Evolutionary conservation across 2,888 invertebrate genomes (phyloP).

Genomic region (Plebejus melissa): DNA sequence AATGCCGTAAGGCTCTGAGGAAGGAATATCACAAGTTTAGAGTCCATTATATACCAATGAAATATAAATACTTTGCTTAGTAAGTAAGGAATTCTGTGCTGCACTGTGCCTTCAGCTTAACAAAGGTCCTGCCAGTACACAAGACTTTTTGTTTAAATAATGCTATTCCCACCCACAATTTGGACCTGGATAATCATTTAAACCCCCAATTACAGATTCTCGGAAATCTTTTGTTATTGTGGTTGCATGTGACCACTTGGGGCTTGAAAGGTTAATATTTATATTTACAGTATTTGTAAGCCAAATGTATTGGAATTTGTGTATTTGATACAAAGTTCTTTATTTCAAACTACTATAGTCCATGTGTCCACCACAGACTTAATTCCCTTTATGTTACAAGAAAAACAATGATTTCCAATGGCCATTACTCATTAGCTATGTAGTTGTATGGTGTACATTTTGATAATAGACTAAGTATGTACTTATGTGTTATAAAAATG

Average conservation of each 20-base stretch:
- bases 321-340: background rate
- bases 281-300: background rate
- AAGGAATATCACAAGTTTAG: slow-evolving; percentile 63
- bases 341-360: background rate
- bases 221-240: too few relatives aligned
- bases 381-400: background rate
- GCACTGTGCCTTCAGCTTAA: slow-evolving; percentile 10
- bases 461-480: background rate
- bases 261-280: background rate
- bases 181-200: background rate
- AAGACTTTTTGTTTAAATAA: background rate
- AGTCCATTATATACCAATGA: slow-evolving; percentile 17
- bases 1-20: slow-evolving; percentile 62
- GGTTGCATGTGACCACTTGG: too few relatives aligned
- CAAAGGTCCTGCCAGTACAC: background rate
- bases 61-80: slow-evolving; percentile 15
- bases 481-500: slow-evolving; percentile 6
- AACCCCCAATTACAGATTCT: background rate
- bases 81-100: background rate
- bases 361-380: background rate
- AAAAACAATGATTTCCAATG: background rate
- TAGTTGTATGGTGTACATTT: background rate
- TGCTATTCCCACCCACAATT: background rate
- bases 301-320: background rate
- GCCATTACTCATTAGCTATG: background rate